Evolutionary conservation across 2,888 invertebrate species (phyloP), one percentile per base, ranked within the genome.

Genomic region (Amorpha juglandis): DNA sequence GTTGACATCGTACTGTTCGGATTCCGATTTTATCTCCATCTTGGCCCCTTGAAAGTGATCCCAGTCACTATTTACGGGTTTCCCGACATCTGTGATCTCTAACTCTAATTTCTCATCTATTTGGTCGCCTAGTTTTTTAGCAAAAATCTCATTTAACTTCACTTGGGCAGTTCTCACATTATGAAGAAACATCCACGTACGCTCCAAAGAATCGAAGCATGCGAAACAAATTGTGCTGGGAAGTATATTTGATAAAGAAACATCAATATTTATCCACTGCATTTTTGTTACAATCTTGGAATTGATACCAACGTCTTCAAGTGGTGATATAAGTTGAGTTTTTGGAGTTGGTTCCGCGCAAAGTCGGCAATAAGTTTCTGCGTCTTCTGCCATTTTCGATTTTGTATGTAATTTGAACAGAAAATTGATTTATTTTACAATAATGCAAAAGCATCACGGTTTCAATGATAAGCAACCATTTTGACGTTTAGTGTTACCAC

Each of bases 201-300:
- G 87, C 75, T 92, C 92, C 66, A 93, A 72, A 62, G 83, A 76
- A 70, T 92, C 92, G 75, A 91, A 92, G 72, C 93, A 93, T 3
- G 91, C 83, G 71, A 87, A 93, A 71, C 93, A 93, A 69, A 92
- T 91, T 1, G 88, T 83, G 19, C 81, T 88, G 4, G 93, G 93
- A 27, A 92, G 82, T 7, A 67, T 67, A 71, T 79, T 80, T 11
- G 79, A 70, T 8, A 77, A 55, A 35, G 84, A 78, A 73, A 90
- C 74, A 74, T 92, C 88, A 51, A 93, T 81, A 72, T 92, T 93
- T 72, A 93, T 91, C 91, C 91, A 92, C 2, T 78, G 78, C 84
- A 92, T 84, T 81, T 93, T 93, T 1, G 80, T 82, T 1, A 80
- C 72, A 19, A 92, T 82, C 74, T 90, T 91, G 0, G 89, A 89